Base-by-base conservation (phyloP, 2,888 invertebrate genomes). In the Calliopum simillimum region DNA sequence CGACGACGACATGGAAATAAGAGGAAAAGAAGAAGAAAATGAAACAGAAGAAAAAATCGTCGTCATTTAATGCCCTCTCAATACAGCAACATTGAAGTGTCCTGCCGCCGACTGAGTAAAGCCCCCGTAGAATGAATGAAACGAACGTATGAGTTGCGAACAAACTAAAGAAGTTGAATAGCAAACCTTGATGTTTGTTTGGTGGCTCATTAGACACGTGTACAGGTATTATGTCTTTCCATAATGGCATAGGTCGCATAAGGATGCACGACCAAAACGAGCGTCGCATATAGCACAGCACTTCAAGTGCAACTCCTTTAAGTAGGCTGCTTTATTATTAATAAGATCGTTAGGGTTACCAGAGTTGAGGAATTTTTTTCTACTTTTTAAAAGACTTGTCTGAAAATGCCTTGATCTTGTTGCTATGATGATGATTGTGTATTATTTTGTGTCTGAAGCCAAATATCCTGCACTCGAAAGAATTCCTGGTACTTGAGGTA, bases 131-230 rank as follows among this genome's bases (percentile, higher is more conserved):
- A n/a, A n/a, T n/a, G n/a, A n/a, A n/a, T n/a, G n/a, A 49, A 3
- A 49, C 11, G 49, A 4, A 21, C 19, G 8, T 33, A 33, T 33
- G 8, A 8, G 33, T 33, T 53, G 19, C n/a, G 19, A 4, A 4
- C 23, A 8, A 12, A 53, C 16, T 14, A 19, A 21, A 53, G 53
- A 21, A 53, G n/a, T 53, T 12, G 12, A 53, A 21, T 16, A 21
- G n/a, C 49, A 49, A 8, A 44, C 13, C 61, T 16, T 21, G 3
- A 47, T 14, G 23, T 23, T 47, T 41, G 23, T 8, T 53, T 19
- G 62, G 46, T 47, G 61, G 68, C 53, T 61, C 62, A 69, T 69
- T 69, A 63, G 44, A 33, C 63, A 55, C 46, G 56, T 55, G 41
- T 13, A 43, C 4, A 3, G 33, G 43, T 19, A 19, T 49, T 21